These are phyloP conservation scores for Drosophila obscura DNA, from an alignment of 1,140 invertebrate genomes.

Conservation along the genomic window DNA sequence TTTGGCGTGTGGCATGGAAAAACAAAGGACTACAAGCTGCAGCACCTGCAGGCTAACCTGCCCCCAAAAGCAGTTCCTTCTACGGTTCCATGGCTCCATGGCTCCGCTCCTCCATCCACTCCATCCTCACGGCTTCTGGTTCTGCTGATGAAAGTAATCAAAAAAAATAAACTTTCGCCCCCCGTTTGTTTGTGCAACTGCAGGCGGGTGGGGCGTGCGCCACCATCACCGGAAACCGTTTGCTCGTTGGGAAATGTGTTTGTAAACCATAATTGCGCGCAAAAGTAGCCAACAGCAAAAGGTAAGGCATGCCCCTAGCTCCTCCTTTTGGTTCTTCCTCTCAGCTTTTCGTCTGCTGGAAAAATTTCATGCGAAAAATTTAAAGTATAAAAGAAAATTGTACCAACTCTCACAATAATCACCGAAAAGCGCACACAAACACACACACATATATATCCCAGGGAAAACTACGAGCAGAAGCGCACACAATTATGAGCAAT, in stretches of 20 bases:
- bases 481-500: slow-evolving; percentile 63
- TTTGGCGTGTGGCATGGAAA: slow-evolving; percentile 17
- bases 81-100: not conserved
- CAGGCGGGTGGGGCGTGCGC: not conserved
- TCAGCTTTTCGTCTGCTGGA: slow-evolving; percentile 4
- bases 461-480: slow-evolving; percentile 42
- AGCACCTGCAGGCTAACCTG: not conserved
- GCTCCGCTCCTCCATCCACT: too few relatives aligned
- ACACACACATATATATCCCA: too few relatives aligned
- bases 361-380: slow-evolving; percentile 60
- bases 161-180: slow-evolving; percentile 60
- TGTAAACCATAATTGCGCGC: slow-evolving; percentile 76
- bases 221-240: slow-evolving; percentile 1
- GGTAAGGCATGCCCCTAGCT: slow-evolving; percentile 23
- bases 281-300: slow-evolving; percentile 58
- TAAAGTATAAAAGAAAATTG: slow-evolving; percentile 43
- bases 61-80: too few relatives aligned
- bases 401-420: slow-evolving; percentile 23
- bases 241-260: slow-evolving; percentile 51
- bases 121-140: not conserved
- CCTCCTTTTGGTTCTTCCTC: not conserved
- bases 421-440: slow-evolving; percentile 35
- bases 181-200: slow-evolving; percentile 62
- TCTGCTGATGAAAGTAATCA: slow-evolving; percentile 73
- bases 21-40: slow-evolving; percentile 5